A percentile compares a stretch with the other conserved stretches of the same genome.
phyloP scores from a whole-genome alignment of 2,888 invertebrate genomes.

The Acrobasis consociella region DNA sequence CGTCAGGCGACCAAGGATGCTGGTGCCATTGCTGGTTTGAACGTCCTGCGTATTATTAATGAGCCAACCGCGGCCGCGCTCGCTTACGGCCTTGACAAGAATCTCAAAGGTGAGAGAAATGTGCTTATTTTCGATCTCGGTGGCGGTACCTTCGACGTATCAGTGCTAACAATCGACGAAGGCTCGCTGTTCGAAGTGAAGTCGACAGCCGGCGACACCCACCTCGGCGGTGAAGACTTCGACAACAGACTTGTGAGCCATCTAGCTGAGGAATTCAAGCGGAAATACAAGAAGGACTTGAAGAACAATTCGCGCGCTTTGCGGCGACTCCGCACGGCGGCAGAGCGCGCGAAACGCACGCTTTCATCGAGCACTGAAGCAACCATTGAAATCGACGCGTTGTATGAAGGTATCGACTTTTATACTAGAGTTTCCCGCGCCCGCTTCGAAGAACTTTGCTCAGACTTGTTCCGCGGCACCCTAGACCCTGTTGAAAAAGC shows the following conservation, averaged over 20 bases:
- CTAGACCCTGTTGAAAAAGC: slow-evolving; percentile 88
- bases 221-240: slow-evolving; percentile 87
- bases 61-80: slow-evolving; percentile 88
- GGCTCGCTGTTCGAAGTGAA: slow-evolving; percentile 87
- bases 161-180: slow-evolving; percentile 89
- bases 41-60: slow-evolving; percentile 89
- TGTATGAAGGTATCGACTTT: slow-evolving; percentile 85
- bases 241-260: slow-evolving; percentile 83
- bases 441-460: slow-evolving; percentile 87
- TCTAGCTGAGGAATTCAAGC: slow-evolving; percentile 84
- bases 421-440: slow-evolving; percentile 86
- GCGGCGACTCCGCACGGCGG: slow-evolving; percentile 85
- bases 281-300: slow-evolving; percentile 85
- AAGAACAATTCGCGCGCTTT: slow-evolving; percentile 83
- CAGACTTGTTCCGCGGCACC: slow-evolving; percentile 85
- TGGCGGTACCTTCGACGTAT: slow-evolving; percentile 88
- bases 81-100: slow-evolving; percentile 85
- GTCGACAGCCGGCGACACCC: slow-evolving; percentile 90
- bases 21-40: slow-evolving; percentile 85
- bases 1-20: slow-evolving; percentile 89
- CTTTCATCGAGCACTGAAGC: slow-evolving; percentile 87
- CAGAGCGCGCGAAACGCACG: slow-evolving; percentile 87
- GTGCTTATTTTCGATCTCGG: slow-evolving; percentile 82
- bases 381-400: too few relatives aligned
- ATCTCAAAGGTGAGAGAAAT: slow-evolving; percentile 80